phyloP scores from a whole-genome alignment of 2,888 invertebrate species.

The Dromius quadrimaculatus region DNA sequence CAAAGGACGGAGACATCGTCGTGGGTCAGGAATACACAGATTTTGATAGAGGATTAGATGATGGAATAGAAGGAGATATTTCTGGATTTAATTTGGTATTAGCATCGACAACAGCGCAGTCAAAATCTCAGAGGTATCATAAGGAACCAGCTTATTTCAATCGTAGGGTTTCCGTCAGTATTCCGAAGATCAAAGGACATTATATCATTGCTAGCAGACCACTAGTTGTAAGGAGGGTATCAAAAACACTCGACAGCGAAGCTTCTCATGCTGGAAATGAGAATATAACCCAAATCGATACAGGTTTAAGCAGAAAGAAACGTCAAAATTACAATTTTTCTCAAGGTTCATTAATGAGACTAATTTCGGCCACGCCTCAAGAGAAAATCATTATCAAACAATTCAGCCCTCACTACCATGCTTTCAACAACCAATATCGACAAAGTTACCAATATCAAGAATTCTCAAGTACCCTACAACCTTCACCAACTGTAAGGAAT shows the following conservation, averaged over 20 bases:
- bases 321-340: slow-evolving; percentile 22
- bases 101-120: slow-evolving; percentile 68
- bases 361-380: slow-evolving; percentile 5
- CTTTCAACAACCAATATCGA: slow-evolving; percentile 16
- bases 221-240: slow-evolving; percentile 32
- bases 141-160: slow-evolving; percentile 42
- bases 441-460: slow-evolving; percentile 31
- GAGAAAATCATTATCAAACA: slow-evolving; percentile 27
- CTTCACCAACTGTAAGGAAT: slow-evolving; percentile 22
- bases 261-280: background rate
- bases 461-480: slow-evolving; percentile 12
- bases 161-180: slow-evolving; percentile 17
- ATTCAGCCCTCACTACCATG: slow-evolving; percentile 22
- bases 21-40: slow-evolving; percentile 79
- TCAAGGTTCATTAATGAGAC: slow-evolving; percentile 6
- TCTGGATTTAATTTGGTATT: slow-evolving; percentile 76
- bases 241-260: slow-evolving; percentile 30
- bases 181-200: slow-evolving; percentile 45
- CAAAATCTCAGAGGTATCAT: slow-evolving; percentile 23
- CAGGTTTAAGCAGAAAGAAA: slow-evolving; percentile 25
- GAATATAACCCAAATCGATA: slow-evolving; percentile 2
- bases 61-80: slow-evolving; percentile 77
- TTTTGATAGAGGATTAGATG: slow-evolving; percentile 73
- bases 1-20: slow-evolving; percentile 74
- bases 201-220: slow-evolving; percentile 37